A percentile compares a stretch with the other conserved stretches of the same genome.
Conservation (phyloP, 35 echinoderm and acorn worm genomes). For the Heliocidaris erythrogramma region DNA sequence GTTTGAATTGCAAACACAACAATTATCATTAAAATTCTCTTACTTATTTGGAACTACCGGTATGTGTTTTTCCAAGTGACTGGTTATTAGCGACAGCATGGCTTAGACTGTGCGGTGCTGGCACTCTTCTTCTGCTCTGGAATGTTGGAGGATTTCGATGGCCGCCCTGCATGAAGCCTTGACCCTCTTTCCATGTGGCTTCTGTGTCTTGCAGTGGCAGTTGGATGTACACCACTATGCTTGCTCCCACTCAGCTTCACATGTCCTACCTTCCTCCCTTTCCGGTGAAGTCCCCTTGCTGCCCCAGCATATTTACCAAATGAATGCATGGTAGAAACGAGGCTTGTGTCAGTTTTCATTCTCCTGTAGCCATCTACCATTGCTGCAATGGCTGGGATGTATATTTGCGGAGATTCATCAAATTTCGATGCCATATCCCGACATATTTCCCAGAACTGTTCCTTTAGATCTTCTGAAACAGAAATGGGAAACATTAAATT, state of each 20-base stretch:
- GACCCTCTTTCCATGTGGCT: slow-evolving; percentile 20
- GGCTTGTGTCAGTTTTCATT: not conserved
- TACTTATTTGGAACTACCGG: slow-evolving; percentile 33
- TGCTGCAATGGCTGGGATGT: slow-evolving; percentile 7
- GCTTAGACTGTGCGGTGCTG: slow-evolving; percentile 49
- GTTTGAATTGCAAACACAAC: too few species aligned
- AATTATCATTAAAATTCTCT: slow-evolving; percentile 1
- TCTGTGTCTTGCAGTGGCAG: slow-evolving; percentile 37
- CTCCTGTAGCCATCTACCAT: slow-evolving; percentile 10
- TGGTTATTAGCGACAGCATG: slow-evolving; percentile 45
- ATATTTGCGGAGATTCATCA: not conserved
- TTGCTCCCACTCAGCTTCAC: slow-evolving; percentile 44
- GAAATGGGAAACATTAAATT: slow-evolving; percentile 27
- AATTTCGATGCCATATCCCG: not conserved
- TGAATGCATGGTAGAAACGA: not conserved
- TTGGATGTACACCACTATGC: slow-evolving; percentile 34
- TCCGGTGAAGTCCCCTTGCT: slow-evolving; percentile 15
- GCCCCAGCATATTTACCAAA: slow-evolving; percentile 39
- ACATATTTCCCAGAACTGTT: not conserved
- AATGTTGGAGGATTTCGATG: slow-evolving; percentile 38
- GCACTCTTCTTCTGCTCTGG: slow-evolving; percentile 26
- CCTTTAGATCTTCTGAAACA: not conserved
- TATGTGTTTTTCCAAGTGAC: slow-evolving; percentile 26
- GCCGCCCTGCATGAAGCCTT: not conserved
- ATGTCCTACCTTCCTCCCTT: not conserved